These are phyloP conservation scores for Muscicapa striata DNA, from an alignment of 2,797 vertebrate genomes.

Conservation along the genomic window DNA sequence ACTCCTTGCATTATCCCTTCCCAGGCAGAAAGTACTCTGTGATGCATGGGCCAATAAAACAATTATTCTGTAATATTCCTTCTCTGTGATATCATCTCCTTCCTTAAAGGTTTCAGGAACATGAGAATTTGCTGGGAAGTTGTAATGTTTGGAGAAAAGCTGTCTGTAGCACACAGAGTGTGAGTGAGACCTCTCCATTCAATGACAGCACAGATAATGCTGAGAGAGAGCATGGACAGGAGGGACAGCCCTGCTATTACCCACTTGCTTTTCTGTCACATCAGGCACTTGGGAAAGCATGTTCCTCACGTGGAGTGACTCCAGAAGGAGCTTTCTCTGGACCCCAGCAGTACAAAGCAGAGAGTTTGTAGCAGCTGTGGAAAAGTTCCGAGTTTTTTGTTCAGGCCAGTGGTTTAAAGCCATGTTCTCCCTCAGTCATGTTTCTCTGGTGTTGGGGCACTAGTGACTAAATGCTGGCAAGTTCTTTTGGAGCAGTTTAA, in stretches of 20 bases:
- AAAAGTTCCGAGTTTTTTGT: neutral
- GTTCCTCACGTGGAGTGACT: neutral
- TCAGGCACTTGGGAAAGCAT: neutral
- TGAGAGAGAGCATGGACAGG: neutral
- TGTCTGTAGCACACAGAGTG: neutral
- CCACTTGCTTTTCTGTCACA: neutral
- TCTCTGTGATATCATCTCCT: neutral
- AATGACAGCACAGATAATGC: neutral
- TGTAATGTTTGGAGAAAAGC: neutral
- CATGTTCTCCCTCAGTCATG: neutral
- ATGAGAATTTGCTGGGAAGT: neutral
- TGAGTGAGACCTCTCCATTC: neutral
- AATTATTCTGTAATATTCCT: neutral
- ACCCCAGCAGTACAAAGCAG: neutral
- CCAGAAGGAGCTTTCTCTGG: neutral
- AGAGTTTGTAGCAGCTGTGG: neutral
- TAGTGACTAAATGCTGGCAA: neutral
- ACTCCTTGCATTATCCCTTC: neutral
- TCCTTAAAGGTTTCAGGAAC: neutral
- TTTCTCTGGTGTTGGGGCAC: neutral
- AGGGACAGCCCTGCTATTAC: neutral
- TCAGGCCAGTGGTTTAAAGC: neutral
- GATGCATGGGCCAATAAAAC: neutral
- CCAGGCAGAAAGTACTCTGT: neutral
- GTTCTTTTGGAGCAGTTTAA: neutral